These are phyloP conservation scores for Leistus spinibarbis DNA, from an alignment of 2,888 invertebrate genomes.

Conservation along the genomic window DNA sequence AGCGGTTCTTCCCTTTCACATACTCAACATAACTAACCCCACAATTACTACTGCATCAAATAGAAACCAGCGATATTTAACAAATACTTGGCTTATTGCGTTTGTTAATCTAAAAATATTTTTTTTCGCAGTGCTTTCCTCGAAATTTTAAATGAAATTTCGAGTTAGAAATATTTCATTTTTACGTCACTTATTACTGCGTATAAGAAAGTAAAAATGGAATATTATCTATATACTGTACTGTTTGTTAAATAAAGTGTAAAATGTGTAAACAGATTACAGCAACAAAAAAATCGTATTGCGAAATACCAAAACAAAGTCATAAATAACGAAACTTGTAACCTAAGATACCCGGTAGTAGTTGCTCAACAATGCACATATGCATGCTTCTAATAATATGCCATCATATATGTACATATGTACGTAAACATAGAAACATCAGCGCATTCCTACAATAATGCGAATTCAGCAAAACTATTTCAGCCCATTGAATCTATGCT, in stretches of 20 bases:
- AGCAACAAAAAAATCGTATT: neutral
- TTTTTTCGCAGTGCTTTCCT: too few species aligned
- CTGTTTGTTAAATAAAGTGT: too few species aligned
- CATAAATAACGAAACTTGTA: slow-evolving; percentile 8
- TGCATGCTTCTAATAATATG: neutral
- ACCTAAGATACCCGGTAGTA: neutral
- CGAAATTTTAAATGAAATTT: too few species aligned
- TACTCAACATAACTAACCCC: neutral
- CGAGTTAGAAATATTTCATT: too few species aligned
- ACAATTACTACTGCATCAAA: neutral
- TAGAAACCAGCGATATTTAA: neutral
- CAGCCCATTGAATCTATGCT: slow-evolving; percentile 1
- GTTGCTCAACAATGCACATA: slow-evolving; percentile 13
- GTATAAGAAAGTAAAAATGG: too few species aligned
- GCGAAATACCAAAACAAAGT: neutral
- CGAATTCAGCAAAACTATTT: slow-evolving; percentile 14
- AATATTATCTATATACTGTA: too few species aligned
- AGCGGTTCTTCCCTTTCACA: neutral
- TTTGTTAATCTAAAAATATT: too few species aligned
- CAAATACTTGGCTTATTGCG: too few species aligned
- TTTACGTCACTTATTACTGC: too few species aligned
- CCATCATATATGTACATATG: neutral
- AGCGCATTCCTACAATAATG: slow-evolving; percentile 13
- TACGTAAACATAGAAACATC: neutral
- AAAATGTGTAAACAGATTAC: neutral